Conservation (phyloP, 2,797 vertebrate genomes). For the Ptychobarbus kaznakovi region DNA sequence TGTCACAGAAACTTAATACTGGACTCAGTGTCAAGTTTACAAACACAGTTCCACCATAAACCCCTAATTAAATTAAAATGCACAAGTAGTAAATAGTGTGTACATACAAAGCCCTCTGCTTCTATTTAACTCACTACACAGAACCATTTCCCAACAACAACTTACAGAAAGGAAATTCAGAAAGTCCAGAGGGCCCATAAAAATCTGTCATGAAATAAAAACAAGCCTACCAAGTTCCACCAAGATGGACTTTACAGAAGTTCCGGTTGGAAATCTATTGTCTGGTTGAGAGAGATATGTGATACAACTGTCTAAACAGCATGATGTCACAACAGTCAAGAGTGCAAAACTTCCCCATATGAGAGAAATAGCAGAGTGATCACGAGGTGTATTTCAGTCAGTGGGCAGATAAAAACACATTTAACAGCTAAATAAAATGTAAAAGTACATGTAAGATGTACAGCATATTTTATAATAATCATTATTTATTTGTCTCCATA, state of each 20-base stretch:
- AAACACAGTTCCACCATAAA: not conserved
- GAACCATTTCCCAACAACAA: conserved; percentile 22
- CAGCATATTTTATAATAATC: not conserved
- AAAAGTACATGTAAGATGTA: not conserved
- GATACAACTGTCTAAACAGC: conserved; percentile 53
- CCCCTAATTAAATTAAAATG: not conserved
- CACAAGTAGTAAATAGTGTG: not conserved
- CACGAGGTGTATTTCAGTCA: not conserved
- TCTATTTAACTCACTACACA: conserved; percentile 1
- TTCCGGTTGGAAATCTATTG: conserved; percentile 27
- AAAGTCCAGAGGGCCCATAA: conserved; percentile 8
- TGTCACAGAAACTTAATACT: not conserved
- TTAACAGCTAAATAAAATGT: not conserved
- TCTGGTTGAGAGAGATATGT: conserved; percentile 35
- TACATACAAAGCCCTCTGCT: not conserved
- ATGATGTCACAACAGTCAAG: conserved; percentile 57
- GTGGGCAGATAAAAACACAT: not conserved
- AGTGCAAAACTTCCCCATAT: conserved; percentile 51
- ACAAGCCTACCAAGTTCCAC: conserved; percentile 24
- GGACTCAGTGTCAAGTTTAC: not conserved
- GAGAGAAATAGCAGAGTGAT: conserved; percentile 9
- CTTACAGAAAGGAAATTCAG: conserved; percentile 10
- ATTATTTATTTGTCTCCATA: not conserved
- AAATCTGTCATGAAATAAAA: conserved; percentile 27
- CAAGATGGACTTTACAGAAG: conserved; percentile 20